These are phyloP conservation scores for Siniperca undulata DNA, from an alignment of 2,797 vertebrate species.

Conservation along the genomic window DNA sequence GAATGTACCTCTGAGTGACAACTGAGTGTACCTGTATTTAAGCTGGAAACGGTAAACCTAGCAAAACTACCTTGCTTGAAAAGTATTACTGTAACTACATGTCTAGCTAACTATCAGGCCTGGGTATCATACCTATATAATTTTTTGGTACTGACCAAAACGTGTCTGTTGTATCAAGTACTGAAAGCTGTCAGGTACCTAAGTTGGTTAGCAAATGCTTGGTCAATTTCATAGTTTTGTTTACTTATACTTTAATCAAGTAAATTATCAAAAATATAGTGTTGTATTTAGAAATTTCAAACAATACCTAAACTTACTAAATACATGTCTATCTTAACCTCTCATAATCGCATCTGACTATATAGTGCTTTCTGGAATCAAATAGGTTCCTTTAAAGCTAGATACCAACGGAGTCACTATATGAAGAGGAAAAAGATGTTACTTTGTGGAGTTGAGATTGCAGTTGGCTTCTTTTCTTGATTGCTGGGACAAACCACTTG, in stretches of 20 bases:
- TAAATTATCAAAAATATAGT: neutral
- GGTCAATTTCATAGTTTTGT: neutral
- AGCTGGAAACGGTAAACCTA: constrained; percentile 1
- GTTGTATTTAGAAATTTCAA: neutral
- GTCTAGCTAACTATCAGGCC: constrained; percentile 11
- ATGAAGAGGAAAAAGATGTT: constrained; percentile 44
- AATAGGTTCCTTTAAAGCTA: constrained; percentile 4
- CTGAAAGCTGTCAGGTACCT: neutral
- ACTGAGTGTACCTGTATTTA: constrained; percentile 24
- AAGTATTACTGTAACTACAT: constrained; percentile 1
- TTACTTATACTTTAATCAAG: neutral
- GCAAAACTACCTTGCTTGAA: neutral
- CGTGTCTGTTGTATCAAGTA: neutral
- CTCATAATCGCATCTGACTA: constrained; percentile 4
- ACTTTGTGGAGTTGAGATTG: constrained; percentile 45
- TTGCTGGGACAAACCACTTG: constrained; percentile 21
- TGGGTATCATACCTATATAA: neutral
- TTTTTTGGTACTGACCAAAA: neutral
- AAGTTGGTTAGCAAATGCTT: neutral
- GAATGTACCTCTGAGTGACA: neutral
- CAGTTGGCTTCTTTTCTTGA: constrained; percentile 64
- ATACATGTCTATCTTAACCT: neutral
- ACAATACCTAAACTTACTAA: neutral
- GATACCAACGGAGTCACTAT: constrained; percentile 9
- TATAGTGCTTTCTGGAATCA: neutral